Evolutionary conservation across 2,888 invertebrate genomes (phyloP).

Genomic region (Calephelis perditalis): DNA sequence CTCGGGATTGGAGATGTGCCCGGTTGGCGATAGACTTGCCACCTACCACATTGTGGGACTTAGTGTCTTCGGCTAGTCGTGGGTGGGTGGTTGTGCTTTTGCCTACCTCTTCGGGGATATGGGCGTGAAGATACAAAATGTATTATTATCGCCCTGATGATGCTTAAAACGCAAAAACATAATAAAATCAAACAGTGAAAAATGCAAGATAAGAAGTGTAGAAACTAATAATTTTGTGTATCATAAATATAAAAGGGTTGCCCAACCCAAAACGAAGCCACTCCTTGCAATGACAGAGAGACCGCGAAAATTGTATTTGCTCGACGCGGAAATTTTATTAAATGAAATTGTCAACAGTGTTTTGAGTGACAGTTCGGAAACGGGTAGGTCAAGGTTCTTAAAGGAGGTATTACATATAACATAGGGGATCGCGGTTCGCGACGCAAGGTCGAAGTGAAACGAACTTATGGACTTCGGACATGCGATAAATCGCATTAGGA

Average conservation of each 20-base stretch:
- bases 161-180: too few species aligned
- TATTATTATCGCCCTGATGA: too few species aligned
- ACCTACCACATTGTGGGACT: too few species aligned
- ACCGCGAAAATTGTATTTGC: conserved; percentile 6
- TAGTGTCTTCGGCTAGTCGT: too few species aligned
- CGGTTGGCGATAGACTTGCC: too few species aligned
- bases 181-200: too few species aligned
- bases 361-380: not conserved
- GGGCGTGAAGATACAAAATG: too few species aligned
- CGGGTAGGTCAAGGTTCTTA: conserved; percentile 4
- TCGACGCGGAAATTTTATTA: conserved; percentile 10
- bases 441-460: not conserved
- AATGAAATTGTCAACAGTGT: conserved; percentile 7
- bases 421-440: not conserved
- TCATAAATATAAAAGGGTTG: not conserved
- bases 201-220: too few species aligned
- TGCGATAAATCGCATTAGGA: not conserved
- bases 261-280: not conserved
- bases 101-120: too few species aligned
- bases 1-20: too few species aligned
- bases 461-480: conserved; percentile 3
- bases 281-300: not conserved
- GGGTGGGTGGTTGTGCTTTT: too few species aligned
- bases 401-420: conserved; percentile 3
- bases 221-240: not conserved